Conservation (phyloP, 2,113 vertebrate genomes). For the Oceanodroma tethys region DNA sequence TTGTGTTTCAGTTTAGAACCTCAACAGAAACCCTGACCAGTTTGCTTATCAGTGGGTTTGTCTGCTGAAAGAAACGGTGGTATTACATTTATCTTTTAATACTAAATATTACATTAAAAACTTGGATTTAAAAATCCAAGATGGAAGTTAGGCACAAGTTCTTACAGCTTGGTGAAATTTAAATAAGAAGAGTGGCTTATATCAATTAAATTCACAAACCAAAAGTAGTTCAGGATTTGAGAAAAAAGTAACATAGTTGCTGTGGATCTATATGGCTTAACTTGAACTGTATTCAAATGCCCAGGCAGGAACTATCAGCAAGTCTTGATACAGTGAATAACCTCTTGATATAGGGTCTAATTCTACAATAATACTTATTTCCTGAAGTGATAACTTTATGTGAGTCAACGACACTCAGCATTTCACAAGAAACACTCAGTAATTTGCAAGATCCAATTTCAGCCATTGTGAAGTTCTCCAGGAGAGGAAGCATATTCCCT, state of each 20-base stretch:
- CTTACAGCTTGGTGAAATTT: neutral
- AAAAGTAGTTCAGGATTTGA: neutral
- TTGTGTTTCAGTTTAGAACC: neutral
- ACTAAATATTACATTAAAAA: neutral
- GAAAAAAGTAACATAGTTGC: neutral
- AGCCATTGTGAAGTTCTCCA: neutral
- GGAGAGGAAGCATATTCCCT: neutral
- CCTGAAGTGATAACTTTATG: neutral
- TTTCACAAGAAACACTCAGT: neutral
- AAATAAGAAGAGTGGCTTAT: neutral
- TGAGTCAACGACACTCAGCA: neutral
- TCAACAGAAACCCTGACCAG: neutral
- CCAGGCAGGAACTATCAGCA: neutral
- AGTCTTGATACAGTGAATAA: neutral
- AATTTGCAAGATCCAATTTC: neutral
- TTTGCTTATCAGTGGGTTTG: neutral
- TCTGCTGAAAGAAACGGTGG: neutral
- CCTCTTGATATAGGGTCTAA: neutral
- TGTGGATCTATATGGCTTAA: neutral
- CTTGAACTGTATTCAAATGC: neutral
- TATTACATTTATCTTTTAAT: neutral
- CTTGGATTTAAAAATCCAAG: neutral
- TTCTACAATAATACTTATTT: neutral
- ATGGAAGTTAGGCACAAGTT: neutral
- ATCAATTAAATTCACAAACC: neutral